Conservation (phyloP, 2,113 vertebrate genomes). For the Emydura subglobosa region DNA sequence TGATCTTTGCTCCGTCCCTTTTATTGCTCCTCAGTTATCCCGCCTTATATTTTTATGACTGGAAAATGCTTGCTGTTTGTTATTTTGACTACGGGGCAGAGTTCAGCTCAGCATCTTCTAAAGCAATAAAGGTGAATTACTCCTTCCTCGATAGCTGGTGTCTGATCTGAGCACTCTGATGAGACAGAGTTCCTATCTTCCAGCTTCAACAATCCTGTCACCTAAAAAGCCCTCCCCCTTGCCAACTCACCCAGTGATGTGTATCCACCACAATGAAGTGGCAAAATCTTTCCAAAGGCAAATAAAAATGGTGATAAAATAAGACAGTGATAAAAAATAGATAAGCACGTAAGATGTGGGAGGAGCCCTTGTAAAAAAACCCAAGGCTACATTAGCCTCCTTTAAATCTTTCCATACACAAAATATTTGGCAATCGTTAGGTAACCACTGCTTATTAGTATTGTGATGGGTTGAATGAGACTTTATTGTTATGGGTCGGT, state of each 20-base stretch:
- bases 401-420: background rate
- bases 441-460: background rate
- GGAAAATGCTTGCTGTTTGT: background rate
- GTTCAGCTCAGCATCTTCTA: background rate
- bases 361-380: background rate
- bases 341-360: background rate
- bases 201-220: background rate
- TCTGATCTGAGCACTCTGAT: background rate
- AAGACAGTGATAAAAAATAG: background rate
- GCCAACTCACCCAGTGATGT: background rate
- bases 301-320: background rate
- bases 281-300: background rate
- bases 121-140: background rate
- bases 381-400: background rate
- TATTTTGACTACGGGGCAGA: fast-evolving
- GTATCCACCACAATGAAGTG: background rate
- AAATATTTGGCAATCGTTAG: background rate
- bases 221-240: background rate
- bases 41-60: background rate
- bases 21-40: background rate
- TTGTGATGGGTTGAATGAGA: background rate
- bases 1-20: fast-evolving
- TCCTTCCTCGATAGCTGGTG: background rate
- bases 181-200: background rate
- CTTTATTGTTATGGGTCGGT: background rate